Evolutionary conservation across 2,797 vertebrate species (phyloP).

Genomic region (Mus spretus): DNA sequence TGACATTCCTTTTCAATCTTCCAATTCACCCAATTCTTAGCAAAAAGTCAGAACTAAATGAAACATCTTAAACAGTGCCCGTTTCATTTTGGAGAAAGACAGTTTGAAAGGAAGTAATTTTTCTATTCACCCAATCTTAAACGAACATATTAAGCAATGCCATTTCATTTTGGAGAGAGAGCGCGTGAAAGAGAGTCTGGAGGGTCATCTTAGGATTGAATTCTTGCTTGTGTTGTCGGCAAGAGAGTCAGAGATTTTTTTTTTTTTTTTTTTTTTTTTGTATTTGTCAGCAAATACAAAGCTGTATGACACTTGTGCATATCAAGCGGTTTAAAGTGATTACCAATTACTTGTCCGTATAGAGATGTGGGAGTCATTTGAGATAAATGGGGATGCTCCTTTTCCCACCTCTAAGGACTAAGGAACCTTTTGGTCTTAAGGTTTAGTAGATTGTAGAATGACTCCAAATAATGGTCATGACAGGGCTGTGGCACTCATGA

Average conservation of each 20-base stretch:
- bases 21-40: constrained; percentile 52
- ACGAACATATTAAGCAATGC: constrained; percentile 29
- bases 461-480: not conserved
- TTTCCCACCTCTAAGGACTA: not conserved
- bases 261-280: too few species aligned
- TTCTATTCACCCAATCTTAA: constrained; percentile 48
- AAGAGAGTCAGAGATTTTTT: not conserved
- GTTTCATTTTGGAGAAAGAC: constrained; percentile 19
- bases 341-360: not conserved
- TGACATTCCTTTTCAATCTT: constrained; percentile 59
- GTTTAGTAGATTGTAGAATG: not conserved
- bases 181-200: not conserved
- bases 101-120: constrained; percentile 18
- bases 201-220: not conserved
- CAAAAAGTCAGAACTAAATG: constrained; percentile 54
- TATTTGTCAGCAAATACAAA: not conserved
- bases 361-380: not conserved
- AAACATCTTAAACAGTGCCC: constrained; percentile 37
- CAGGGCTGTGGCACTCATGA: not conserved
- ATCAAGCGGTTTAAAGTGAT: not conserved
- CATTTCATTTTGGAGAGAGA: constrained; percentile 16
- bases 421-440: not conserved
- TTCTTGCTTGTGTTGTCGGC: not conserved
- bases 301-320: not conserved
- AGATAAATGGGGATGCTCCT: not conserved